Conservation (phyloP, 2,888 invertebrate species). For the Ligdia adustata region DNA sequence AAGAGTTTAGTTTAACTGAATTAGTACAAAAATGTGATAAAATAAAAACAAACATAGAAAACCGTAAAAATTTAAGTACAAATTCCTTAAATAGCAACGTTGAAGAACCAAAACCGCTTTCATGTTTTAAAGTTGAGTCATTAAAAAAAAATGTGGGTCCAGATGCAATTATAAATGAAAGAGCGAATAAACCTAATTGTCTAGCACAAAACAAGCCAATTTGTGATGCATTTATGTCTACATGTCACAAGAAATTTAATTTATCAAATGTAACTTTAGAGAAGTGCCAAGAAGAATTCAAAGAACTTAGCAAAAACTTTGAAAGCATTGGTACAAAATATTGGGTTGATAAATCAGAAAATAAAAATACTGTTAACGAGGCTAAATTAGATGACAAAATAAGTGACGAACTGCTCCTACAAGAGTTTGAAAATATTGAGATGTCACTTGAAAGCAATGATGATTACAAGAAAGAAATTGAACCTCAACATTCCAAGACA, state of each 20-base stretch:
- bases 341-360: background rate
- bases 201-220: slow-evolving; percentile 20
- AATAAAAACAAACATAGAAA: slow-evolving; percentile 2
- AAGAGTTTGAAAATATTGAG: slow-evolving; percentile 52
- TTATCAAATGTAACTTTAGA: slow-evolving; percentile 6
- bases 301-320: slow-evolving; percentile 7
- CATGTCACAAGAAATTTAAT: slow-evolving; percentile 52
- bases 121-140: too few species aligned
- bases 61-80: too few species aligned
- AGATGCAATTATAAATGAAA: too few species aligned
- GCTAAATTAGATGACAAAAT: slow-evolving; percentile 21
- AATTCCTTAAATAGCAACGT: too few species aligned
- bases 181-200: too few species aligned
- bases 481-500: slow-evolving; percentile 47
- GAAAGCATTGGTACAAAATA: background rate
- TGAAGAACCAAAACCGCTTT: too few species aligned
- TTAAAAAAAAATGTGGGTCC: too few species aligned
- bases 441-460: slow-evolving; percentile 37
- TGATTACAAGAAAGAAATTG: background rate
- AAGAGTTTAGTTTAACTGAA: slow-evolving; percentile 47
- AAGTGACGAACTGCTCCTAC: slow-evolving; percentile 37
- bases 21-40: slow-evolving; percentile 49
- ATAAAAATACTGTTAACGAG: slow-evolving; percentile 17
- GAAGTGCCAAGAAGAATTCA: slow-evolving; percentile 13
- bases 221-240: slow-evolving; percentile 58